These are phyloP conservation scores for Pegoplata infirma DNA, from an alignment of 2,888 invertebrate genomes.

Conservation along the genomic window DNA sequence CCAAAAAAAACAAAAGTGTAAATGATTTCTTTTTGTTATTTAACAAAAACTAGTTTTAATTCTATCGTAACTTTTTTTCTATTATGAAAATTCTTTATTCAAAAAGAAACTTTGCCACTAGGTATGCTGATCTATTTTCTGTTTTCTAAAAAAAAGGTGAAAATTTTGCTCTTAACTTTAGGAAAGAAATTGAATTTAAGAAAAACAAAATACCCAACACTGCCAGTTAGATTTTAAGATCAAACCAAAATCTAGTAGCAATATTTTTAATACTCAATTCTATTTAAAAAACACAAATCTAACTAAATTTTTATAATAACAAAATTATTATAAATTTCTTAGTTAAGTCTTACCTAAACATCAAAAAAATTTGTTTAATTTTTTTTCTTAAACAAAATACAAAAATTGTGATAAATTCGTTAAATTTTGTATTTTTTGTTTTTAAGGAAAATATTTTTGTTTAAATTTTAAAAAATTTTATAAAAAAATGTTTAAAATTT, in stretches of 20 bases:
- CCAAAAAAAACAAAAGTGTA: slow-evolving; percentile 58
- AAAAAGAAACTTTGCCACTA: slow-evolving; percentile 58
- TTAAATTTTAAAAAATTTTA: not conserved
- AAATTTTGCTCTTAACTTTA: not conserved
- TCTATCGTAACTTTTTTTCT: slow-evolving; percentile 45
- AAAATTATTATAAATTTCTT: slow-evolving; percentile 50
- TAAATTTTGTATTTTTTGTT: slow-evolving; percentile 24
- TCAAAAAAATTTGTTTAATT: not conserved
- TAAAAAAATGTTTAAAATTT: not conserved
- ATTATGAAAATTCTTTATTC: slow-evolving; percentile 38
- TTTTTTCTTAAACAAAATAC: not conserved
- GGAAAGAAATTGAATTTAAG: not conserved
- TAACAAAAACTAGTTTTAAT: slow-evolving; percentile 61
- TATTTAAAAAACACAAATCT: not conserved
- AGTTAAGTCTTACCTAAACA: slow-evolving; percentile 18
- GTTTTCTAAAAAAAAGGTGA: slow-evolving; percentile 15
- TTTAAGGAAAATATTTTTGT: no score
- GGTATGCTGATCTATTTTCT: slow-evolving; percentile 27
- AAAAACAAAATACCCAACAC: slow-evolving; percentile 22
- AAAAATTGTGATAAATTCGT: slow-evolving; percentile 51
- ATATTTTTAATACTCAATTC: slow-evolving; percentile 13
- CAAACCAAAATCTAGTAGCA: slow-evolving; percentile 13
- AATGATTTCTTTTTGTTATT: slow-evolving; percentile 57
- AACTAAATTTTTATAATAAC: slow-evolving; percentile 54
- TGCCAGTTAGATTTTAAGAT: slow-evolving; percentile 62